Evolutionary conservation across 2,797 vertebrate species (phyloP), one percentile per base, ranked within the genome.

Genomic region (Protosalanx chinensis): DNA sequence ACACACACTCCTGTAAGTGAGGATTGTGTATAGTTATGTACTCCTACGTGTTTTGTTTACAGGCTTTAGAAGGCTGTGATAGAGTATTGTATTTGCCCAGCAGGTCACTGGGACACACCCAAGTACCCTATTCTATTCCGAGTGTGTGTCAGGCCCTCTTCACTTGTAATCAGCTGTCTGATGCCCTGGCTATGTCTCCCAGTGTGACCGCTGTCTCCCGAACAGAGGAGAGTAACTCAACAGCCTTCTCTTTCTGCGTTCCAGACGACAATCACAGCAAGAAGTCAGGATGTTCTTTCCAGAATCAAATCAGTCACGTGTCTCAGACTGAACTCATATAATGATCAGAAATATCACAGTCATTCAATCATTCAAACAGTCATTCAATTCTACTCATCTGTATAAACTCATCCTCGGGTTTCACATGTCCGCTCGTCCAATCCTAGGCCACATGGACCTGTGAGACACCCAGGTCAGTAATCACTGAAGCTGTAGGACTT

Each of bases 61-160:
- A 78, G 78, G 37, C 63, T 65, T 81, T 76, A 61, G 80, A 79
- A 79, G 76, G 56, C 78, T 83, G 72, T 91, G 88, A 89, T 85
- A 82, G 87, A 90, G 90, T 80, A 93, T 94, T 96, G 93, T 94
- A 82, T 82, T 81, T 56, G 82, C 93, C 80, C 93, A 81, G 88
- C 91, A 93, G 94, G 93, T 81, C 87, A 81, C 70, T 80, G 79
- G 87, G 33, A 33, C 87, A 82, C 78, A 85, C 85, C 83, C 84
- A 75, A 73, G 69, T 8, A 35, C 79, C 76, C 74, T 27, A 63
- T 81, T 82, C 72, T 78, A 68, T 20, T 62, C 73, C 56, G 83
- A 37, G 68, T 76, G 83, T 35, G 82, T 77, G 67, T 79, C 74
- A 73, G 75, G 76, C 82, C 79, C 70, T 12, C 71, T 83, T 79